These are phyloP conservation scores for Zalophus californianus DNA, from an alignment of 2,797 vertebrate species.

Conservation along the genomic window DNA sequence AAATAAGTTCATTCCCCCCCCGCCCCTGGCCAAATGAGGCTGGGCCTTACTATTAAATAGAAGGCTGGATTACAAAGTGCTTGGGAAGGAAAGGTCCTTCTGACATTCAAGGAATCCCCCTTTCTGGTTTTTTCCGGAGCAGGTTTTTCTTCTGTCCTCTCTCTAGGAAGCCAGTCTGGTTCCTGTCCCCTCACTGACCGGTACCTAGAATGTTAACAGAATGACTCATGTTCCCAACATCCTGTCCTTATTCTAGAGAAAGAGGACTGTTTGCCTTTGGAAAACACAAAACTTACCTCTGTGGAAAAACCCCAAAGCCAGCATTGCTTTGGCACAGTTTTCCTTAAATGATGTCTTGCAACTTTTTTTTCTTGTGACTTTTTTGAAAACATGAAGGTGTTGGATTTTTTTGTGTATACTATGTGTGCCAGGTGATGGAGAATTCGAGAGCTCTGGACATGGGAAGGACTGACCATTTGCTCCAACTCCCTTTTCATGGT, in stretches of 20 bases:
- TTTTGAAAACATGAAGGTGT: not conserved
- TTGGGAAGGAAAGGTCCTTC: not conserved
- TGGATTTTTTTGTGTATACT: not conserved
- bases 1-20: not conserved
- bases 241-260: slow-evolving; percentile 73
- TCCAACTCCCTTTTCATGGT: not conserved
- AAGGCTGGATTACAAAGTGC: not conserved
- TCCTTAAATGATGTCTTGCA: slow-evolving; percentile 4
- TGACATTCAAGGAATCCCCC: not conserved
- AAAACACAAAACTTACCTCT: slow-evolving; percentile 61
- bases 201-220: slow-evolving; percentile 75
- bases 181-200: slow-evolving; percentile 72
- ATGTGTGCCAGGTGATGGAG: not conserved
- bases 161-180: slow-evolving; percentile 65
- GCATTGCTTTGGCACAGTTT: not conserved
- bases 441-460: not conserved
- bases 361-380: slow-evolving; percentile 12
- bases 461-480: not conserved
- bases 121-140: not conserved
- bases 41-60: not conserved
- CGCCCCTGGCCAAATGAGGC: not conserved
- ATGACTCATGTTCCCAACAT: slow-evolving; percentile 75
- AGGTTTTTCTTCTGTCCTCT: slow-evolving; percentile 49
- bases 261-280: slow-evolving; percentile 71
- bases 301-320: slow-evolving; percentile 55